Conservation (phyloP, 1,140 invertebrate species). For the Drosophila nebulosa region DNA sequence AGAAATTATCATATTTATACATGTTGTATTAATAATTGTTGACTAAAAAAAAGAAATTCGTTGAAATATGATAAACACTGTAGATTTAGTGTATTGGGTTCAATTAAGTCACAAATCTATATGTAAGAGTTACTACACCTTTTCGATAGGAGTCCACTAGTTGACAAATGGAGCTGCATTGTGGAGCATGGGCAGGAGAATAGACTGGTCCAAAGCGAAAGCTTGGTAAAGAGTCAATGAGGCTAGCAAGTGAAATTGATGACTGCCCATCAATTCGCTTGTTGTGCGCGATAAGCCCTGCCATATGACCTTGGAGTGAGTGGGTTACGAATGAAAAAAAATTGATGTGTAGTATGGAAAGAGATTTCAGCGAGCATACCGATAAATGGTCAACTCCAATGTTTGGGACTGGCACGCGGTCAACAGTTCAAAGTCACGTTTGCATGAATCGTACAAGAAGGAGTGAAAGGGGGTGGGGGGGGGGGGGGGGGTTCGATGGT, state of each 20-base stretch:
- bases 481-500: background rate
- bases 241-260: constrained; percentile 76
- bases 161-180: constrained; percentile 5
- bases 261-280: constrained; percentile 76
- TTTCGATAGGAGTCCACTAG: background rate
- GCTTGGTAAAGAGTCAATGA: background rate
- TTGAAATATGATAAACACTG: too few relatives aligned
- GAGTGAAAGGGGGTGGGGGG: background rate
- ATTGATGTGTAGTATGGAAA: background rate
- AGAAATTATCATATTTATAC: too few relatives aligned
- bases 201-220: constrained; percentile 1
- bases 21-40: too few relatives aligned
- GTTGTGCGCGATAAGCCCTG: constrained; percentile 45
- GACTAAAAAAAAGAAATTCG: too few relatives aligned
- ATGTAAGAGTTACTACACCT: constrained; percentile 19
- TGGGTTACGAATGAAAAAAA: background rate
- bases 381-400: constrained; percentile 60
- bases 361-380: constrained; percentile 48
- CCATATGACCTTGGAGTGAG: constrained; percentile 45
- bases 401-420: constrained; percentile 51
- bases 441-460: constrained; percentile 27
- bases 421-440: constrained; percentile 75
- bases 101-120: constrained; percentile 66
- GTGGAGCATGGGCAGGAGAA: constrained; percentile 59
- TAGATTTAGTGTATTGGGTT: background rate